phyloP scores from a whole-genome alignment of 2,888 invertebrate species.

The Cheilosia grossa region DNA sequence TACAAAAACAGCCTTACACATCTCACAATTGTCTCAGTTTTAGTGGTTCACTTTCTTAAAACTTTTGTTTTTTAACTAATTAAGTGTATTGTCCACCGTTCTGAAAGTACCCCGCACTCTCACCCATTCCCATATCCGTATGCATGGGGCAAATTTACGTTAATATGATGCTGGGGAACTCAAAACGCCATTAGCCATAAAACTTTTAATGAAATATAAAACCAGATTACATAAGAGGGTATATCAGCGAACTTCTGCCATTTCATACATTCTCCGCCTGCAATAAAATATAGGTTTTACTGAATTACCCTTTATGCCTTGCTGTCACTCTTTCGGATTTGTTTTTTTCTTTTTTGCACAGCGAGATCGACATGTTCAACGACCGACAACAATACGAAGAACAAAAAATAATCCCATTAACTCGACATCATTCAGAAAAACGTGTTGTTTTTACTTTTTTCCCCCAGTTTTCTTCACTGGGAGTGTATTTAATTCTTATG shows the following conservation, averaged over 20 bases:
- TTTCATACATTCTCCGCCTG: conserved; percentile 30
- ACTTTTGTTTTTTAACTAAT: too few relatives aligned
- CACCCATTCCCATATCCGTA: too few relatives aligned
- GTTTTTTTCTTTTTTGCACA: neutral
- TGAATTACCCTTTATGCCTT: conserved; percentile 25
- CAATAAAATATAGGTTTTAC: conserved; percentile 42
- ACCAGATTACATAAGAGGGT: conserved; percentile 47
- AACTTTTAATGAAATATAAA: conserved; percentile 47
- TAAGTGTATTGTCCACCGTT: too few relatives aligned
- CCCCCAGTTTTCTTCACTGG: neutral
- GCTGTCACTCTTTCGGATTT: neutral
- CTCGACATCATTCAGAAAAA: conserved; percentile 38
- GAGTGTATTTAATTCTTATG: conserved; percentile 1
- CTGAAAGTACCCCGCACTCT: too few relatives aligned
- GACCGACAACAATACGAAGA: too few relatives aligned
- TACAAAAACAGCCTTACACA: too few relatives aligned
- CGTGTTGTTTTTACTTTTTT: conserved; percentile 25
- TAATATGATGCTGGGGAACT: conserved; percentile 5
- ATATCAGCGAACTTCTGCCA: conserved; percentile 38
- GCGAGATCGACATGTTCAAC: too few relatives aligned
- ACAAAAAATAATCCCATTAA: conserved; percentile 11
- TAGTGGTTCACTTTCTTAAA: too few relatives aligned
- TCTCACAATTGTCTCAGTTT: too few relatives aligned
- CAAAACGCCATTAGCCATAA: conserved; percentile 29
- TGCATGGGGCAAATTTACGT: too few relatives aligned